Conservation (phyloP, 1,140 invertebrate genomes). For the Lordiphosa clarofinis region DNA sequence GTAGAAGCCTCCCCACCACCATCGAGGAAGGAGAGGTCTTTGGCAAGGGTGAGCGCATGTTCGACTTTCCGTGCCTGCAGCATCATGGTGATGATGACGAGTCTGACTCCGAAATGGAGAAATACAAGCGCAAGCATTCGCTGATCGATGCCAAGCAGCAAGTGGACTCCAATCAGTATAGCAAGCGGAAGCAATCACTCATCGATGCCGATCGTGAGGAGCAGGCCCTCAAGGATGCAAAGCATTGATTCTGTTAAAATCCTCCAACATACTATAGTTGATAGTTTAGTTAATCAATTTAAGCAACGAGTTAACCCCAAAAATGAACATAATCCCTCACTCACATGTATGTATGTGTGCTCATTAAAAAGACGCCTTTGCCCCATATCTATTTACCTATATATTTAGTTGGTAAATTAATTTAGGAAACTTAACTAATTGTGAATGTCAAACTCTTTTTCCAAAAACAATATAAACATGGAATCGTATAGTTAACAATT, state of each 20-base stretch:
- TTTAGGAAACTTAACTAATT: constrained; percentile 20
- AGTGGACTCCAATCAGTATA: constrained; percentile 55
- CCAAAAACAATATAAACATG: constrained; percentile 37
- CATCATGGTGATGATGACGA: constrained; percentile 53
- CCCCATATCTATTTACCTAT: constrained; percentile 24
- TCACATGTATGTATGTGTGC: constrained; percentile 29
- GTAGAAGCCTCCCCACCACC: constrained; percentile 82
- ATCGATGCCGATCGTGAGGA: constrained; percentile 71
- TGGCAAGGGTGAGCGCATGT: constrained; percentile 82
- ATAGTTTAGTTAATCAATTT: constrained; percentile 67
- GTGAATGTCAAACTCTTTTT: constrained; percentile 36
- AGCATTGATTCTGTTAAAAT: constrained; percentile 33
- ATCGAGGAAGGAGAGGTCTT: constrained; percentile 84
- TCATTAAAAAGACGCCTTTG: constrained; percentile 55
- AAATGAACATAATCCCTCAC: constrained; percentile 9
- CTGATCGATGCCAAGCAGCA: constrained; percentile 70
- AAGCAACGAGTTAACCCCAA: constrained; percentile 18
- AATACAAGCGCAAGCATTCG: constrained; percentile 76
- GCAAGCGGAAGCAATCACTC: constrained; percentile 70
- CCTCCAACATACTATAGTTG: constrained; percentile 24
- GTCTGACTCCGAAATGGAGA: constrained; percentile 66
- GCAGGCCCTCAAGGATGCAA: constrained; percentile 66
- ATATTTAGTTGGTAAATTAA: constrained; percentile 6
- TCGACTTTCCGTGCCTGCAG: constrained; percentile 81
- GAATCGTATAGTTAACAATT: constrained; percentile 69